phyloP scores from a whole-genome alignment of 2,797 vertebrate genomes.

The Mastacembelus armatus region DNA sequence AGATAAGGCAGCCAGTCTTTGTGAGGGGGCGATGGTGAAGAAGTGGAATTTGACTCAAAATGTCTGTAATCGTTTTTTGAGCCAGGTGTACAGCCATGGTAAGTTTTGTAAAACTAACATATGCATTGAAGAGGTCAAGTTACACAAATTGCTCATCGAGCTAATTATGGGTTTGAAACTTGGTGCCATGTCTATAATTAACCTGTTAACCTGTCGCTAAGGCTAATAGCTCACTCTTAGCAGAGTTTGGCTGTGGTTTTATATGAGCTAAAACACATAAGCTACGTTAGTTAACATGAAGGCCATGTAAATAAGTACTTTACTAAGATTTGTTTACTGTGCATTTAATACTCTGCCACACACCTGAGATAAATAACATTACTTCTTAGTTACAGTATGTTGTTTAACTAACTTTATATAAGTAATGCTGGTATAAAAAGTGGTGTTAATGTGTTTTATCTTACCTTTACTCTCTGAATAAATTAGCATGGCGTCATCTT shows the following conservation, averaged over 20 bases:
- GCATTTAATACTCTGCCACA: no score
- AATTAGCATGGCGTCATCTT: no score
- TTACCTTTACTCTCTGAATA: no score
- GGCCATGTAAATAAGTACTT: background rate
- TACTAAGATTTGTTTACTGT: background rate
- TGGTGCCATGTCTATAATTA: background rate
- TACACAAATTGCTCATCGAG: fast-evolving
- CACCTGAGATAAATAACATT: background rate
- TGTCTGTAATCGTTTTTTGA: background rate
- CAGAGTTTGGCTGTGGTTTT: background rate
- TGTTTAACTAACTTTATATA: no score
- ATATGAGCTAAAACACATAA: background rate
- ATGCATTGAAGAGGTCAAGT: background rate
- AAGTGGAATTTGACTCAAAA: constrained; percentile 10
- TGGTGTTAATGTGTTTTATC: no score
- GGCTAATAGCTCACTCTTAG: constrained; percentile 12
- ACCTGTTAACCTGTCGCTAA: constrained; percentile 7
- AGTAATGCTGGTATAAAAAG: no score
- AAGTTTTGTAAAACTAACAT: constrained; percentile 20
- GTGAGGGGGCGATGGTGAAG: constrained; percentile 24
- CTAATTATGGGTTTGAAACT: background rate
- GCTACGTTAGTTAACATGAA: background rate
- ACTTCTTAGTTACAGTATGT: no score
- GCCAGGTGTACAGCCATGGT: constrained; percentile 49
- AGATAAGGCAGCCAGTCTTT: constrained; percentile 31